A percentile compares a stretch with the other conserved stretches of the same genome.
phyloP scores from a whole-genome alignment of 2,797 vertebrate genomes.

The Oophaga sylvatica region DNA sequence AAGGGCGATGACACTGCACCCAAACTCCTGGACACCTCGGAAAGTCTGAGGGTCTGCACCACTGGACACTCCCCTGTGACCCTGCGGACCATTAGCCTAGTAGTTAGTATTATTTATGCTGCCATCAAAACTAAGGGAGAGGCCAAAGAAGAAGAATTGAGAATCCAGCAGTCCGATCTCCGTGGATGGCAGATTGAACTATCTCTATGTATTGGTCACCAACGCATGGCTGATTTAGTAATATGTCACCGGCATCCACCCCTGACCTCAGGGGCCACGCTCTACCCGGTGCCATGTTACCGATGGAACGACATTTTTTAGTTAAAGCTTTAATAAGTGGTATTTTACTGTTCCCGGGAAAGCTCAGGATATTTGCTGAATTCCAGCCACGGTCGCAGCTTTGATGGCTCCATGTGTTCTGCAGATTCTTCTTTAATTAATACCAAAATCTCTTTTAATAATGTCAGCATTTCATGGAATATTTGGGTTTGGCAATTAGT shows the following conservation, averaged over 20 bases:
- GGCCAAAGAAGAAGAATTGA: too few species aligned
- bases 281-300: neutral
- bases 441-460: conserved; percentile 2
- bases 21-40: too few species aligned
- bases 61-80: too few species aligned
- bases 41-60: too few species aligned
- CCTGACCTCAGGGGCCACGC: neutral
- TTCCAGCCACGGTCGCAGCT: neutral
- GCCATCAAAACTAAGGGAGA: too few species aligned
- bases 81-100: too few species aligned
- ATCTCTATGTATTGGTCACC: neutral
- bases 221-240: neutral
- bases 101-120: too few species aligned
- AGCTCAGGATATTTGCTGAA: neutral
- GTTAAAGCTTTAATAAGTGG: neutral
- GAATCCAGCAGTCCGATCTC: too few species aligned
- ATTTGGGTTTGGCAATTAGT: conserved; percentile 31
- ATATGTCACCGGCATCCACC: neutral
- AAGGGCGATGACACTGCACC: too few species aligned
- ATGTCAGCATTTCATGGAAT: neutral
- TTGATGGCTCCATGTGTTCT: conserved; percentile 28
- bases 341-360: neutral
- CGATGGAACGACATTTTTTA: neutral
- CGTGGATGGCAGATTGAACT: too few species aligned
- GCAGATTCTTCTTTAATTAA: conserved; percentile 18